A percentile compares a stretch with the other conserved stretches of the same genome.
Evolutionary conservation across 1,140 invertebrate genomes (phyloP).

Genomic region (Radopholus similis): DNA sequence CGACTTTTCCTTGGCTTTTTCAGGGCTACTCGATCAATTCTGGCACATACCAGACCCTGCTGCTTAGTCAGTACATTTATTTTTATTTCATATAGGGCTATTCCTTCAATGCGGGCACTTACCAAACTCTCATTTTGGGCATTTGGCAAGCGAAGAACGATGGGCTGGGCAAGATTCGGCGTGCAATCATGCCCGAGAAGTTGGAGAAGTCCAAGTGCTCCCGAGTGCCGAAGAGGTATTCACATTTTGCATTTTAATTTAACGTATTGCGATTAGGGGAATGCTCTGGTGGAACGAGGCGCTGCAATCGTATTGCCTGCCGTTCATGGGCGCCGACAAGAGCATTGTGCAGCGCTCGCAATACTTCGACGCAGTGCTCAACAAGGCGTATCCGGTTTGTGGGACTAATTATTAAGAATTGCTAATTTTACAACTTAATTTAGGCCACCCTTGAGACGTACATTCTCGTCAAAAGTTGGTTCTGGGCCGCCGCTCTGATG

Average conservation of each 20-base stretch:
- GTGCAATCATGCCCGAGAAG: slow-evolving; percentile 54
- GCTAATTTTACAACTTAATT: neutral
- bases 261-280: slow-evolving; percentile 62
- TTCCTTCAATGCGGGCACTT: slow-evolving; percentile 57
- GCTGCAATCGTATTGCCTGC: slow-evolving; percentile 70
- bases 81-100: slow-evolving; percentile 47
- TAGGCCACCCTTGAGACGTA: slow-evolving; percentile 60
- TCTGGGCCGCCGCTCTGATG: slow-evolving; percentile 62
- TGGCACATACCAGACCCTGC: slow-evolving; percentile 51
- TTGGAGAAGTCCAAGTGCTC: slow-evolving; percentile 51
- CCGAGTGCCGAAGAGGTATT: slow-evolving; percentile 35
- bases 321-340: slow-evolving; percentile 76
- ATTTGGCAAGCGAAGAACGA: slow-evolving; percentile 45
- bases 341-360: slow-evolving; percentile 75
- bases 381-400: slow-evolving; percentile 69
- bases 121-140: slow-evolving; percentile 57
- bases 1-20: slow-evolving; percentile 15
- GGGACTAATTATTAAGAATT: slow-evolving; percentile 2
- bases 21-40: slow-evolving; percentile 51
- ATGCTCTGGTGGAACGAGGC: slow-evolving; percentile 68
- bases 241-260: slow-evolving; percentile 15
- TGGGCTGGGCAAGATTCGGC: slow-evolving; percentile 51
- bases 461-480: slow-evolving; percentile 52
- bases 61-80: neutral
- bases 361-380: slow-evolving; percentile 69